A percentile compares a stretch with the other conserved stretches of the same genome.
phyloP scores from a whole-genome alignment of 2,888 invertebrate genomes.

The Hydroisotoma schaefferi region DNA sequence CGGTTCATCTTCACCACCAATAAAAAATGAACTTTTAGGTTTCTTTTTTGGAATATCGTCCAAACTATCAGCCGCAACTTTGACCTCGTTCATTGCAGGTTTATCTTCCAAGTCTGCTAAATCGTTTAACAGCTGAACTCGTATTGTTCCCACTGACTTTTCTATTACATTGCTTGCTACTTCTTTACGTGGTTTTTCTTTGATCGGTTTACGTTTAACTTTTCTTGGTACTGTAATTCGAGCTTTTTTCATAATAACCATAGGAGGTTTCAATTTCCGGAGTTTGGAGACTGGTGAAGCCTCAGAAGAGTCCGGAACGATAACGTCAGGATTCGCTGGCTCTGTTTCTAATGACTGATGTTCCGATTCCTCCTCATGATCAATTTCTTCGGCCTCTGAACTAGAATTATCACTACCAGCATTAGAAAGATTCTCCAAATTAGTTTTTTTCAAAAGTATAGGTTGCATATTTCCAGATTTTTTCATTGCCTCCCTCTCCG shows the following conservation, averaged over 20 bases:
- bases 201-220: neutral
- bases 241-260: too few relatives aligned
- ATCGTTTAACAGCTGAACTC: conserved; percentile 40
- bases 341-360: neutral
- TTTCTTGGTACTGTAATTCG: neutral
- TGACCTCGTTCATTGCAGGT: neutral
- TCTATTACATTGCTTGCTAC: neutral
- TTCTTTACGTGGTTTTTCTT: neutral
- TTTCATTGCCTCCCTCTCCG: conserved; percentile 11
- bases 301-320: neutral
- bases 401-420: neutral
- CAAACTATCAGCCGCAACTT: neutral
- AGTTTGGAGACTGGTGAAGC: neutral
- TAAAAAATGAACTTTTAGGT: conserved; percentile 45
- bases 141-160: conserved; percentile 42
- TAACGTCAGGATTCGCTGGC: neutral
- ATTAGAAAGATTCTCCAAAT: neutral
- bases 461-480: neutral
- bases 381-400: neutral
- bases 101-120: conserved; percentile 37
- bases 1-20: conserved; percentile 43
- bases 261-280: too few relatives aligned
- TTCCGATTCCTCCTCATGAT: neutral
- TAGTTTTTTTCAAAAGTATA: neutral
- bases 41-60: conserved; percentile 16